These are phyloP conservation scores for Chymomyza costata DNA, from an alignment of 1,140 invertebrate genomes.

Conservation along the genomic window DNA sequence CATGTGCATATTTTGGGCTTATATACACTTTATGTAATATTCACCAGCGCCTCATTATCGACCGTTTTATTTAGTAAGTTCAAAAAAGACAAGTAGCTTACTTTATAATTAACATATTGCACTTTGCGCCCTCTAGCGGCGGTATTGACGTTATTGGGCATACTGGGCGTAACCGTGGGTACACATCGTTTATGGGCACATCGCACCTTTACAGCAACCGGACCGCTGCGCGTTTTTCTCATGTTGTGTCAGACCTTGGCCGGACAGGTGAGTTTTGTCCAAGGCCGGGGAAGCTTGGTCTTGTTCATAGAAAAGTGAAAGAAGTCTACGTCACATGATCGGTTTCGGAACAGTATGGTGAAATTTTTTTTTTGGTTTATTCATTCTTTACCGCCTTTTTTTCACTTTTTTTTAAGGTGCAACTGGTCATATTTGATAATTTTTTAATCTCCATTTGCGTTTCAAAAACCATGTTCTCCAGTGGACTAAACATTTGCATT, in stretches of 20 bases:
- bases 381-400: too few species aligned
- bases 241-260: constrained; percentile 87
- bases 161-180: constrained; percentile 87
- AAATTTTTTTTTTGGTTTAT: too few species aligned
- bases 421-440: too few species aligned
- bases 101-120: constrained; percentile 7
- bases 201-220: constrained; percentile 84
- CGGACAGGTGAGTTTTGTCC: constrained; percentile 89
- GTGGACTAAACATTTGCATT: too few species aligned
- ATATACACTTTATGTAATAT: constrained; percentile 78
- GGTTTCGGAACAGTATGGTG: too few species aligned
- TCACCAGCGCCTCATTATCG: constrained; percentile 79
- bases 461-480: too few species aligned
- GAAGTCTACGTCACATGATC: too few species aligned
- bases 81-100: constrained; percentile 11
- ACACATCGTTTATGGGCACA: constrained; percentile 95
- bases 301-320: too few species aligned
- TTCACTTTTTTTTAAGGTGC: too few species aligned
- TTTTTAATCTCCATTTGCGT: too few species aligned
- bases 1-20: constrained; percentile 81
- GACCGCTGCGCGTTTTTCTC: constrained; percentile 83
- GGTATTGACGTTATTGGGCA: constrained; percentile 78
- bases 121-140: constrained; percentile 75
- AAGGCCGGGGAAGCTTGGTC: too few species aligned
- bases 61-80: constrained; percentile 82